phyloP scores from a whole-genome alignment of 1,140 invertebrate genomes.

The Drosophila sucinea region DNA sequence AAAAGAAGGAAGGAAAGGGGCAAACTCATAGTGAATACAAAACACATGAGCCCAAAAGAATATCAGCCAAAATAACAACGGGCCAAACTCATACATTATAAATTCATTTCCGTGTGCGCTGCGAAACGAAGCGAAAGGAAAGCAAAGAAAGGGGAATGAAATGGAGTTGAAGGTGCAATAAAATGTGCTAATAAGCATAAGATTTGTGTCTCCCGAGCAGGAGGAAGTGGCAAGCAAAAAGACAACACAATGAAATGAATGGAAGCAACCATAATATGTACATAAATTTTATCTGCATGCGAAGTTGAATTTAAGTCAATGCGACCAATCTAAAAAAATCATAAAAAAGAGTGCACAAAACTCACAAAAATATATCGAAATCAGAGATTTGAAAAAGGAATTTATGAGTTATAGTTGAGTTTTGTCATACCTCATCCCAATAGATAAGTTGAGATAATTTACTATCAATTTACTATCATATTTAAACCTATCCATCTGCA shows the following conservation, averaged over 20 bases:
- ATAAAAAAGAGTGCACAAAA: background rate
- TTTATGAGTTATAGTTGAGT: no score
- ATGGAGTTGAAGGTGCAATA: constrained; percentile 58
- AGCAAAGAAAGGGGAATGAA: constrained; percentile 34
- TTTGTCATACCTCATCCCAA: no score
- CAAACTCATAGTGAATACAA: constrained; percentile 21
- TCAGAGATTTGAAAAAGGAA: background rate
- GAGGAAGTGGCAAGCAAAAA: background rate
- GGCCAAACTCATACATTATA: constrained; percentile 65
- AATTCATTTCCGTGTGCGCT: constrained; percentile 70
- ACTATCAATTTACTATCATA: no score
- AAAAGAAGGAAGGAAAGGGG: background rate
- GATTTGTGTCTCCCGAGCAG: constrained; percentile 53
- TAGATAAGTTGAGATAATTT: no score
- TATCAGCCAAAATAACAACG: constrained; percentile 21
- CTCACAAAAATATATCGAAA: background rate
- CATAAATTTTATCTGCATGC: constrained; percentile 14
- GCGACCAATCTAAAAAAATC: background rate
- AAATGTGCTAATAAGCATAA: constrained; percentile 72
- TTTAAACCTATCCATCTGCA: no score
- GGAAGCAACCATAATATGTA: background rate
- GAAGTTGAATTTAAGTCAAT: constrained; percentile 10
- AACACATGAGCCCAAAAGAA: constrained; percentile 28
- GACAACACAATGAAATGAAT: background rate
- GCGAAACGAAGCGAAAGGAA: no score